A percentile compares a stretch with the other conserved stretches of the same genome.
phyloP scores from a whole-genome alignment of 2,113 vertebrate genomes.

The Heterochromis multidens region DNA sequence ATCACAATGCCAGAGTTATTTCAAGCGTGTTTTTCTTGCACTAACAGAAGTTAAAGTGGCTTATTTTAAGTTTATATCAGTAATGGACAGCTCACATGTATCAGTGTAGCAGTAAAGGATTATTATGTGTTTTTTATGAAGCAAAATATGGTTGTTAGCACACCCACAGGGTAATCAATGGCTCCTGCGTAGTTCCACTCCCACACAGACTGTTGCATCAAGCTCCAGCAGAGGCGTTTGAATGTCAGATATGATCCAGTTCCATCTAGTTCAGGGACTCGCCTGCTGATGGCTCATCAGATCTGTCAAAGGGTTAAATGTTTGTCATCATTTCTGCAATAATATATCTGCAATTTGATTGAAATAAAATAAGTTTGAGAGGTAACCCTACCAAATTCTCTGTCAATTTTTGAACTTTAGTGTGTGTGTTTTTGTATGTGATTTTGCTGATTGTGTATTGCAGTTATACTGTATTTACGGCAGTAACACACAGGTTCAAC shows the following conservation, averaged over 20 bases:
- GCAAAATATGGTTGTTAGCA: conserved; percentile 31
- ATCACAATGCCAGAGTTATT: not conserved
- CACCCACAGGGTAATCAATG: conserved; percentile 55
- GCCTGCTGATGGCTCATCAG: conserved; percentile 33
- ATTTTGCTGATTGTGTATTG: not conserved
- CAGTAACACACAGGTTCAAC: not conserved
- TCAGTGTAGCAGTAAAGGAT: not conserved
- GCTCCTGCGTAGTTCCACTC: conserved; percentile 37
- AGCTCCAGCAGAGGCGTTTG: conserved; percentile 49
- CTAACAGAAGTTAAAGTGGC: not conserved
- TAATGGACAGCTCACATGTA: not conserved
- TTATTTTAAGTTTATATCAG: not conserved
- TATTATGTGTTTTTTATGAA: conserved; percentile 11
- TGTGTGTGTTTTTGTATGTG: too few relatives aligned
- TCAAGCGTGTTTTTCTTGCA: not conserved
- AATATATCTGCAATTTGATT: not conserved
- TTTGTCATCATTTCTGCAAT: not conserved
- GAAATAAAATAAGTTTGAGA: not conserved
- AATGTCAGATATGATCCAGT: conserved; percentile 46
- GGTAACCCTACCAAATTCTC: not conserved
- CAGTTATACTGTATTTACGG: not conserved
- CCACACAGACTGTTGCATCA: conserved; percentile 32
- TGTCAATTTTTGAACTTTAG: not conserved
- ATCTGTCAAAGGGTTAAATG: conserved; percentile 14
- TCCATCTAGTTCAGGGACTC: conserved; percentile 9